Evolutionary conservation across 2,113 vertebrate species (phyloP).

Genomic region (Cromileptes altivelis): DNA sequence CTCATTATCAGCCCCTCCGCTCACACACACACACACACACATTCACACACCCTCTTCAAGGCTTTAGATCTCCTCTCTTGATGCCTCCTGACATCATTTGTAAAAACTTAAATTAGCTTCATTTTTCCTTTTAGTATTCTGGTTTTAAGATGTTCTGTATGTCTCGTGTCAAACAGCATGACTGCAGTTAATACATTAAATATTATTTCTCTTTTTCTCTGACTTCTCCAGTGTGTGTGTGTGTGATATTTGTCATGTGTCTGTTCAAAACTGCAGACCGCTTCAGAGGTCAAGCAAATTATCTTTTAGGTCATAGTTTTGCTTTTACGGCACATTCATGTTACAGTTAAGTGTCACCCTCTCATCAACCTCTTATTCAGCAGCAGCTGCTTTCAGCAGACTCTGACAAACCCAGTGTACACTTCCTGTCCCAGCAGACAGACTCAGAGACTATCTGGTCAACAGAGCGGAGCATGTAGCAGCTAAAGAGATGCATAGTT

Average conservation of each 20-base stretch:
- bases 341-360: no score
- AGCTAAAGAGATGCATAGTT: no score
- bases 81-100: constrained; percentile 7
- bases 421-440: no score
- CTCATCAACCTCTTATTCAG: no score
- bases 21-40: no score
- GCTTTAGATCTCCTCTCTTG: neutral
- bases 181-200: constrained; percentile 24
- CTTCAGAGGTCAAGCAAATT: no score
- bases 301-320: no score
- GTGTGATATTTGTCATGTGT: neutral
- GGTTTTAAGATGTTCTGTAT: neutral
- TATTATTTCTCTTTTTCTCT: constrained; percentile 4
- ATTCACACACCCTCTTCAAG: neutral
- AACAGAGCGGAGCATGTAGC: no score
- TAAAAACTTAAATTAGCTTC: neutral
- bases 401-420: no score
- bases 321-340: no score
- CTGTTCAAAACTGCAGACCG: neutral
- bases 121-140: neutral
- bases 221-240: neutral
- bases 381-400: no score
- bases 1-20: neutral
- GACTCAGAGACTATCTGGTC: no score
- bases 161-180: neutral